Conservation (phyloP, 2,888 invertebrate species). For the Pheosia tremula region DNA sequence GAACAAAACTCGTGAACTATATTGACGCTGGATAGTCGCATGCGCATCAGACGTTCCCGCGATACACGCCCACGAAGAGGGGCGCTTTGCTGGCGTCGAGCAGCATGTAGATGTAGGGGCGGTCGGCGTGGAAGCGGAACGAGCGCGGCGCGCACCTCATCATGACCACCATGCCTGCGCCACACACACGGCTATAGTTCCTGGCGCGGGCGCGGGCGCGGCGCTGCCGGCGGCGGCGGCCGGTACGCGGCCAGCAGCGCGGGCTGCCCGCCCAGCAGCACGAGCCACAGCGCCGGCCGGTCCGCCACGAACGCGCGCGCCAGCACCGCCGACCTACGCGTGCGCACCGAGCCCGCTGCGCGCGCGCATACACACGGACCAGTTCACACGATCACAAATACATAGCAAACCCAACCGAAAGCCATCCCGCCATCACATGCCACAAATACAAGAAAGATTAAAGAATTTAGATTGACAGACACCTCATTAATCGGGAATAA, state of each 20-base stretch:
- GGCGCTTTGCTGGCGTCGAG: conserved; percentile 44
- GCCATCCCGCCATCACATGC: conserved; percentile 5
- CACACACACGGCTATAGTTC: conserved; percentile 56
- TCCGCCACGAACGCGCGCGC: conserved; percentile 52
- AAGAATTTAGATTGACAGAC: too few relatives aligned
- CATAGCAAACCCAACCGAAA: conserved; percentile 18
- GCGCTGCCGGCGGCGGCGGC: conserved; percentile 24
- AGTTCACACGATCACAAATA: conserved; percentile 32
- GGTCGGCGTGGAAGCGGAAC: conserved; percentile 65
- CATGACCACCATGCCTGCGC: conserved; percentile 76
- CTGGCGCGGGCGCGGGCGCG: conserved; percentile 34
- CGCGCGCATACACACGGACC: conserved; percentile 43
- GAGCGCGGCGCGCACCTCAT: conserved; percentile 62
- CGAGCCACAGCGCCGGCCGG: conserved; percentile 67
- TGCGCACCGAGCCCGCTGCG: conserved; percentile 54
- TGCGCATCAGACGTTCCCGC: conserved; percentile 36
- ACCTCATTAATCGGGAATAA: too few relatives aligned
- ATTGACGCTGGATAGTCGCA: background rate
- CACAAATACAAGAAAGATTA: too few relatives aligned
- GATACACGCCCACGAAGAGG: conserved; percentile 64
- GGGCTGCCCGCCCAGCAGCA: conserved; percentile 42
- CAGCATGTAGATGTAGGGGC: conserved; percentile 72
- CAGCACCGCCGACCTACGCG: conserved; percentile 46
- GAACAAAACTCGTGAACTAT: background rate
- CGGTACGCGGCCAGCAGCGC: conserved; percentile 46